Evolutionary conservation across 1,140 invertebrate species (phyloP), one percentile per base, ranked within the genome.

Genomic region (Papilio dardanus): DNA sequence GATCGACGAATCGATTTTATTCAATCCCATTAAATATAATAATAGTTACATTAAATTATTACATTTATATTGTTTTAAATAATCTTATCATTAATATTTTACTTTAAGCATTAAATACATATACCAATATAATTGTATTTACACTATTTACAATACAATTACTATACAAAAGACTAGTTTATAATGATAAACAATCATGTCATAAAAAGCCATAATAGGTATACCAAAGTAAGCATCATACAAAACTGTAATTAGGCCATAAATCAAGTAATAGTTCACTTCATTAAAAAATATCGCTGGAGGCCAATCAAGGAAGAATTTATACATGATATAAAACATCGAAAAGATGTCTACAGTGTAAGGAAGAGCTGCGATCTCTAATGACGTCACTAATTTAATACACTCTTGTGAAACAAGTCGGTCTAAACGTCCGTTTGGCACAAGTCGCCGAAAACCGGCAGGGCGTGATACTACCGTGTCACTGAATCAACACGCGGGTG

Each of bases 371-470:
- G 83, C 76, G 83, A 87, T 89, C 69, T 85, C 28, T 83, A 81
- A 84, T 82, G 78, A 86, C 73, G 76, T 88, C 88, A 90, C 88
- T 87, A 83, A 54, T 74, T 76, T 75, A 80, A 80, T 82, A 74
- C 83, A 88, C 83, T 87, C 81, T 73, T 68, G 74, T 81, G 83
- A 69, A 76, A 77, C 76, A 81, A 40, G 74, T 86, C 81, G 76
- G 79, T 87, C 82, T 90, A 93, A 84, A 93, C 91, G 87, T 93
- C 92, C 84, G 92, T 93, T 93, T 93, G 92, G 92, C 92, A 93
- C 92, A 93, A 78, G 75, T 92, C 91, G 86, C 91, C 92, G 92
- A 93, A 92, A 86, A 85, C 82, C 91, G 90, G 92, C 90, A 92
- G 83, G 81, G 90, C 90, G 86, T 90, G 89, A 91, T 92, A 92